Percentiles rank a stretch among this genome's conserved stretches.
These are phyloP conservation scores for Aphrocallistes beatrix DNA, from an alignment of 37 sponge, comb jelly and placozoan species.

Conservation along the genomic window DNA sequence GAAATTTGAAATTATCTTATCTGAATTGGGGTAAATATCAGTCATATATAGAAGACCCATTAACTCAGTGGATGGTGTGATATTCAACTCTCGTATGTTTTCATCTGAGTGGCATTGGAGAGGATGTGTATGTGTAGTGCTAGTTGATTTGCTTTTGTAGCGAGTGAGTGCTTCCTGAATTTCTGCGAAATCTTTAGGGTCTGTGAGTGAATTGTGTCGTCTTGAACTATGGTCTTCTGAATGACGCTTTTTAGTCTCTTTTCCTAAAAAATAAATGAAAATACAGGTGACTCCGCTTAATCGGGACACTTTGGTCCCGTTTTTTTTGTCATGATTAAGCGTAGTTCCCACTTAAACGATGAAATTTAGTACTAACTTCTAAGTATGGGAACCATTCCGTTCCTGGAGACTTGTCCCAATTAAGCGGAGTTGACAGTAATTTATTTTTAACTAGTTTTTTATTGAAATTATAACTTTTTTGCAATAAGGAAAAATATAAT, in stretches of 20 bases:
- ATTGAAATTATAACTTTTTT: too few species aligned
- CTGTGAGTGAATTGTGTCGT: constrained; percentile 6
- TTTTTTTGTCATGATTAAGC: too few species aligned
- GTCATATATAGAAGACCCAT: background rate
- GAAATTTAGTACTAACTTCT: too few species aligned
- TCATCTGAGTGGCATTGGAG: background rate
- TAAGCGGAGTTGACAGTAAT: too few species aligned
- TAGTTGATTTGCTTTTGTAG: background rate
- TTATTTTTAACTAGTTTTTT: too few species aligned
- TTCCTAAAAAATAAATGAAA: background rate
- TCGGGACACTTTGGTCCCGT: too few species aligned
- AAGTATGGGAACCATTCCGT: too few species aligned
- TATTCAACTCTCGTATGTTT: background rate
- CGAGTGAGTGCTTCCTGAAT: background rate
- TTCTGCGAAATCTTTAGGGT: constrained; percentile 2
- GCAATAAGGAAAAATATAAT: too few species aligned
- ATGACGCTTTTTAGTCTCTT: background rate
- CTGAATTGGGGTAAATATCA: background rate
- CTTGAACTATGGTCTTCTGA: background rate
- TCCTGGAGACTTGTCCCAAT: too few species aligned
- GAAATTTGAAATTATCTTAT: background rate
- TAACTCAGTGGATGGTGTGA: background rate
- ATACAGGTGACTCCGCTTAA: too few species aligned
- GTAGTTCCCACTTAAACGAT: too few species aligned
- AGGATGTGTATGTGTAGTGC: background rate